These are phyloP conservation scores for Thalassaphorura encarpata DNA, from an alignment of 1,140 invertebrate species.

Conservation along the genomic window DNA sequence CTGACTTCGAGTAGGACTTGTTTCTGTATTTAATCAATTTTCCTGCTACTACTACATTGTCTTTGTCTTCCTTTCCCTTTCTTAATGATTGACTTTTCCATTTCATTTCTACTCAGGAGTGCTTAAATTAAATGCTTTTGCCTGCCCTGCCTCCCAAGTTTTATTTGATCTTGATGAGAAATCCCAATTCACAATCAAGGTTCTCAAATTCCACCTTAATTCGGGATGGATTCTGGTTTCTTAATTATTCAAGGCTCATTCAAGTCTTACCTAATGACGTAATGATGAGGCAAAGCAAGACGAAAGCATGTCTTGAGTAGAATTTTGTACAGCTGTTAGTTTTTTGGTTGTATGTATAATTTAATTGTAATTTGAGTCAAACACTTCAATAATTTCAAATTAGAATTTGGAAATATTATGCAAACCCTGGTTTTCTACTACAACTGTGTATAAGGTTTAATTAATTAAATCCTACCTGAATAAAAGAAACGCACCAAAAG, in stretches of 20 bases:
- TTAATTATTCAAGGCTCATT: too few species aligned
- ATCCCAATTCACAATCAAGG: neutral
- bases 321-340: neutral
- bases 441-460: too few species aligned
- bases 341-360: neutral
- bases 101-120: neutral
- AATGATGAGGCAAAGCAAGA: too few species aligned
- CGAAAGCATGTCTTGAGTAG: neutral
- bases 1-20: neutral
- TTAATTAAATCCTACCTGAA: too few species aligned
- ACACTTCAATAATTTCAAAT: too few species aligned
- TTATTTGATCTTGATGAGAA: neutral
- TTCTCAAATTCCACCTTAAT: too few species aligned
- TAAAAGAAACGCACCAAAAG: neutral
- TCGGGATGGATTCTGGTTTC: too few species aligned
- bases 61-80: conserved; percentile 8
- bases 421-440: too few species aligned
- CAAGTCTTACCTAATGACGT: too few species aligned
- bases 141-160: neutral
- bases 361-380: too few species aligned
- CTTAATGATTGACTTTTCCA: conserved; percentile 9
- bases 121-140: neutral
- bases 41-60: too few species aligned
- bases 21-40: conserved; percentile 22
- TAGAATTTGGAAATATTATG: too few species aligned